Evolutionary conservation across 2,888 invertebrate species (phyloP).

Genomic region (Drosophila suboccidentalis): DNA sequence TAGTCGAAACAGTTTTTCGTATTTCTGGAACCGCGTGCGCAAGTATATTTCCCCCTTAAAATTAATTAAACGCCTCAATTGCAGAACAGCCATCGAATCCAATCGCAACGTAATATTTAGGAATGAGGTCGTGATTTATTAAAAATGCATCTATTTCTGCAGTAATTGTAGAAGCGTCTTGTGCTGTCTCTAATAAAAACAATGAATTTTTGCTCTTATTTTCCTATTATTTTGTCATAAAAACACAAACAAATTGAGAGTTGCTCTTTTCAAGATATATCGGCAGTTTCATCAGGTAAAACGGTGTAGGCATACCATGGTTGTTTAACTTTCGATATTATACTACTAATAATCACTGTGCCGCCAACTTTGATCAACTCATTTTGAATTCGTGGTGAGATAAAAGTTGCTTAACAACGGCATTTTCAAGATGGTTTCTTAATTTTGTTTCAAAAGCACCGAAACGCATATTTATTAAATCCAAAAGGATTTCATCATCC

Average conservation of each 20-base stretch:
- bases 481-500: too few species aligned
- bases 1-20: constrained; percentile 15
- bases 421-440: not conserved
- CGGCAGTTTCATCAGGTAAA: not conserved
- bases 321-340: not conserved
- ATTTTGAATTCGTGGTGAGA: not conserved
- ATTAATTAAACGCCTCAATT: too few species aligned
- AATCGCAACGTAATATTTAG: too few species aligned
- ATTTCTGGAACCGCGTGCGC: too few species aligned
- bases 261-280: not conserved
- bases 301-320: too few species aligned
- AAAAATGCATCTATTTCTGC: not conserved
- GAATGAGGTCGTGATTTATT: not conserved
- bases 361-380: not conserved
- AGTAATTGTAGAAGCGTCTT: not conserved
- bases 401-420: not conserved
- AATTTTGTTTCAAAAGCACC: too few species aligned
- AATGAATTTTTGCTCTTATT: not conserved
- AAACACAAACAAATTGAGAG: not conserved
- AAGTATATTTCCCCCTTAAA: too few species aligned
- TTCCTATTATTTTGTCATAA: not conserved
- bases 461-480: too few species aligned
- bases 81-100: too few species aligned
- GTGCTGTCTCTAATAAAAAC: not conserved
- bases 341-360: not conserved